Evolutionary conservation across 2,113 vertebrate species (phyloP).

Genomic region (Archocentrus centrarchus): DNA sequence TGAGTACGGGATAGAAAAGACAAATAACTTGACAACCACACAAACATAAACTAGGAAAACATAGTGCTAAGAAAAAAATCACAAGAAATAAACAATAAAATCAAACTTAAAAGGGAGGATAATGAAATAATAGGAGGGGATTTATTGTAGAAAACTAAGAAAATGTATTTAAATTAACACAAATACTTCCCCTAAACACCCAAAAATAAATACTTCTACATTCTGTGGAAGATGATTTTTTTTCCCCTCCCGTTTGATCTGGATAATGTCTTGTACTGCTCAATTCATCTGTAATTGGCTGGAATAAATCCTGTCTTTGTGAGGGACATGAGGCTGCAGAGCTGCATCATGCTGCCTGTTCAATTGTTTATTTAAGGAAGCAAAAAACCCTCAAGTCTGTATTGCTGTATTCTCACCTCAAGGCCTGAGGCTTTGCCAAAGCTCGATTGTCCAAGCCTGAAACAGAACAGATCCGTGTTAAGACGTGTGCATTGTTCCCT

Average conservation of each 20-base stretch:
- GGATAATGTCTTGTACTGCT: neutral
- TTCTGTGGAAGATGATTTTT: neutral
- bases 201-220: neutral
- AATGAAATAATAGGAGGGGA: neutral
- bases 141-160: neutral
- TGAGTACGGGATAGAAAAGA: neutral
- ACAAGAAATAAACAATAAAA: neutral
- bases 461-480: slow-evolving; percentile 44
- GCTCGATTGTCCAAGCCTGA: slow-evolving; percentile 50
- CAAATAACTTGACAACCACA: too few relatives aligned
- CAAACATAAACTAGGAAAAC: neutral
- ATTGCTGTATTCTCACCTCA: slow-evolving; percentile 62
- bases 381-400: slow-evolving; percentile 23
- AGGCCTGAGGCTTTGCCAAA: slow-evolving; percentile 42
- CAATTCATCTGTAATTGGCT: neutral
- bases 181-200: neutral
- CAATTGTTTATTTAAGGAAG: slow-evolving; percentile 64
- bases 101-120: neutral
- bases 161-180: neutral
- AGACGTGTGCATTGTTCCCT: slow-evolving; percentile 70
- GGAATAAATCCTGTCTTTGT: slow-evolving; percentile 41
- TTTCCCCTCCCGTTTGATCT: neutral
- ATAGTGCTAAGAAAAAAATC: neutral
- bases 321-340: slow-evolving; percentile 1
- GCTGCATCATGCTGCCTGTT: slow-evolving; percentile 37